A percentile compares a stretch with the other conserved stretches of the same genome.
phyloP scores from a whole-genome alignment of 2,888 invertebrate genomes.

The Amorpha juglandis region DNA sequence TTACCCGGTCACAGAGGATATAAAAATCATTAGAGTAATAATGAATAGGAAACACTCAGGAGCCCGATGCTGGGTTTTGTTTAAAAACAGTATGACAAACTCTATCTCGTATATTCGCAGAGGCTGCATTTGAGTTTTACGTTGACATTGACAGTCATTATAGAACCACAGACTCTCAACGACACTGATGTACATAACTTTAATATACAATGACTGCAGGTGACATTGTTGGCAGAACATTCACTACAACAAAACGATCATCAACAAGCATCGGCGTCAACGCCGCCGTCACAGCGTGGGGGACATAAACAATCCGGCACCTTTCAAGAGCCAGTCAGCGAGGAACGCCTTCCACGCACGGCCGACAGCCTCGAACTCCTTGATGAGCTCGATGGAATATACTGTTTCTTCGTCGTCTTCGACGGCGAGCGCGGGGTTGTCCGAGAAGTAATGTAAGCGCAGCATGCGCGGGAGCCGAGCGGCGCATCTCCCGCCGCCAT shows the following conservation, averaged over 20 bases:
- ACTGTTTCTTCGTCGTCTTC: constrained; percentile 85
- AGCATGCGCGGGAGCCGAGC: constrained; percentile 87
- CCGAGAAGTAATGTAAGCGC: constrained; percentile 93
- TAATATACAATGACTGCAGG: background rate
- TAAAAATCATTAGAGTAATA: background rate
- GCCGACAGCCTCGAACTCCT: constrained; percentile 92
- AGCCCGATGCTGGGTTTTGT: background rate
- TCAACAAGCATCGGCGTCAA: constrained; percentile 43
- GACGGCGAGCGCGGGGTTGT: constrained; percentile 88
- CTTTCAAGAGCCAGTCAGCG: constrained; percentile 86
- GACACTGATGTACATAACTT: background rate
- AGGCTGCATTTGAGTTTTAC: background rate
- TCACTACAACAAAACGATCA: constrained; percentile 53
- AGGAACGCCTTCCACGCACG: constrained; percentile 91
- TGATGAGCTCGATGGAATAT: constrained; percentile 92
- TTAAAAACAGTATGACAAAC: background rate
- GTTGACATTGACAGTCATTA: background rate
- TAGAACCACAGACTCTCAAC: background rate
- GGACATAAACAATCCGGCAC: constrained; percentile 70
- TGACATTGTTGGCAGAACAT: background rate
- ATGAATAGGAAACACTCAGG: background rate
- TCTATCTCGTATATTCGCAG: background rate
- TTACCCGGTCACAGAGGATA: background rate
- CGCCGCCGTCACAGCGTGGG: constrained; percentile 50
- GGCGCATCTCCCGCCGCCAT: constrained; percentile 71